A percentile compares a stretch with the other conserved stretches of the same genome.
phyloP scores from a whole-genome alignment of 2,113 vertebrate species.

The Amazona vittata region DNA sequence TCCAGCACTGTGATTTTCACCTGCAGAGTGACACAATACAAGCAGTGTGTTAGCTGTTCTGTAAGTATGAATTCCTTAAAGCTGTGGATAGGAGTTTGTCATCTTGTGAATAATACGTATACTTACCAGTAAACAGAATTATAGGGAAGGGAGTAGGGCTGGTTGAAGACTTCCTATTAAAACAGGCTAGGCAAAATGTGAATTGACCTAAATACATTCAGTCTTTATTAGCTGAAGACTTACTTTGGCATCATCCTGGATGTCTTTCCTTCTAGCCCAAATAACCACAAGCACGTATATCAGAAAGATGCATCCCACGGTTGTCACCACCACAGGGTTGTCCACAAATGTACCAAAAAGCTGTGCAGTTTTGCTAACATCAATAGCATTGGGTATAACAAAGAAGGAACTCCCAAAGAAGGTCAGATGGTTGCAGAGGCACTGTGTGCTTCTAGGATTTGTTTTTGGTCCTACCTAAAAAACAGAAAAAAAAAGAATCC shows the following conservation, averaged over 20 bases:
- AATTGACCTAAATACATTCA: background rate
- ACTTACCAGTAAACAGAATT: background rate
- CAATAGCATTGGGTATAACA: constrained; percentile 87
- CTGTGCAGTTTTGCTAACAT: constrained; percentile 83
- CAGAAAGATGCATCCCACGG: constrained; percentile 85
- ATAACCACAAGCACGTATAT: constrained; percentile 84
- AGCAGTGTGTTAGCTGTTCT: background rate
- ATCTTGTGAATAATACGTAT: background rate
- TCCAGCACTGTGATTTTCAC: constrained; percentile 89
- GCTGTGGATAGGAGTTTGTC: background rate
- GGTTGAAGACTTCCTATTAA: background rate
- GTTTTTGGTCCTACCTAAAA: constrained; percentile 88
- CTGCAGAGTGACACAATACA: constrained; percentile 53
- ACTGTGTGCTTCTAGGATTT: constrained; percentile 81
- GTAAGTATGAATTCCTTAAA: background rate
- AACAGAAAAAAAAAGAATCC: background rate
- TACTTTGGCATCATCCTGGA: constrained; percentile 88
- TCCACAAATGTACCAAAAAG: constrained; percentile 89
- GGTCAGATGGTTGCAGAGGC: constrained; percentile 92
- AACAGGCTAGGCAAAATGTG: background rate
- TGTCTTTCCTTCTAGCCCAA: constrained; percentile 92
- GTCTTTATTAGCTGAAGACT: constrained; percentile 6
- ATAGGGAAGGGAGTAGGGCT: background rate
- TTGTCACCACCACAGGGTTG: constrained; percentile 91
- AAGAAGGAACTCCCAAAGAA: constrained; percentile 94